phyloP scores from a whole-genome alignment of 2,113 vertebrate species.

The Pluvialis apricaria region DNA sequence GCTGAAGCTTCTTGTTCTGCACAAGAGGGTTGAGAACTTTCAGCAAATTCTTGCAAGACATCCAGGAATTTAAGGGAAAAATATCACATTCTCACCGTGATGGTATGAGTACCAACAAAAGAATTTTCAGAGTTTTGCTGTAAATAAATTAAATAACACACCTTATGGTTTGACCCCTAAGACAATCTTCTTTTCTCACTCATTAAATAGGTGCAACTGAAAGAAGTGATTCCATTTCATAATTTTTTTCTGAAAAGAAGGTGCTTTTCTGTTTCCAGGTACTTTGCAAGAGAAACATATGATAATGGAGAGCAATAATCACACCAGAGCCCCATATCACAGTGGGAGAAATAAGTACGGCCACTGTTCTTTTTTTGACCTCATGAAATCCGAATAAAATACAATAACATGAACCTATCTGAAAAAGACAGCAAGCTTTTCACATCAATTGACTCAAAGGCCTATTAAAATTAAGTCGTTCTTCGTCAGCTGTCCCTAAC shows the following conservation, averaged over 20 bases:
- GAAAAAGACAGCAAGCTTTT: neutral
- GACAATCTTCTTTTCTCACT: neutral
- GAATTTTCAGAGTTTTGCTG: neutral
- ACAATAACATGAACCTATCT: neutral
- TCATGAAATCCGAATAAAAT: neutral
- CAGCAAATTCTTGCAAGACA: neutral
- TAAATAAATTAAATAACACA: neutral
- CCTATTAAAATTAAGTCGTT: neutral
- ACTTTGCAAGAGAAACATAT: neutral
- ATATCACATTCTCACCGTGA: neutral
- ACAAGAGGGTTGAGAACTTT: neutral
- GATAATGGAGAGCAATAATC: neutral
- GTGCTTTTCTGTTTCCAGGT: neutral
- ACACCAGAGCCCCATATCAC: neutral
- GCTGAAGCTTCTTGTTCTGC: neutral
- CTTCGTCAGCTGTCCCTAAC: neutral
- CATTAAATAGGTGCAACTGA: neutral
- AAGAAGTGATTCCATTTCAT: neutral
- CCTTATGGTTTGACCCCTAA: neutral
- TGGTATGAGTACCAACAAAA: neutral
- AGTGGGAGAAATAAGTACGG: fast-evolving
- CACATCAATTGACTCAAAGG: neutral
- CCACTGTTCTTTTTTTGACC: neutral
- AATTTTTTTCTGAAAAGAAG: neutral
- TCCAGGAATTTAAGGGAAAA: neutral